Conservation (phyloP, 2,113 vertebrate genomes). For the Urocolius indicus region DNA sequence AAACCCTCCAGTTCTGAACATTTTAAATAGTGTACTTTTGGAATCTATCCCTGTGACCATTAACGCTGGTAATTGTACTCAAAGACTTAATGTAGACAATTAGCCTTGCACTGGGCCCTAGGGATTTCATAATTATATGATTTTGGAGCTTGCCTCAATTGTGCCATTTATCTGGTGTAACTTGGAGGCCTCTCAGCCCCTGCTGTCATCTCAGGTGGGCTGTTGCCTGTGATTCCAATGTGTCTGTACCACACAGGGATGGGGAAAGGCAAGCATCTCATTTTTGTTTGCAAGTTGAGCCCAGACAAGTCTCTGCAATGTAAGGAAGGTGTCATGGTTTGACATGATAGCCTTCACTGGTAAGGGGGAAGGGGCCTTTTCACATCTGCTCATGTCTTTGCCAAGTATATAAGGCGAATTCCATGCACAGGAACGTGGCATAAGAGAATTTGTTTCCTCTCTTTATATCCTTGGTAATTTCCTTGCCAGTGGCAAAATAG, state of each 20-base stretch:
- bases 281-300: background rate
- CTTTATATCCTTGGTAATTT: background rate
- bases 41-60: slow-evolving; percentile 21
- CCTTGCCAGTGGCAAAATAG: background rate
- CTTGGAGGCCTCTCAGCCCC: background rate
- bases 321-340: too few relatives aligned
- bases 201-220: background rate
- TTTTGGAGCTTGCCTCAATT: background rate
- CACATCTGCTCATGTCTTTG: background rate
- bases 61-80: slow-evolving; percentile 18
- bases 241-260: background rate
- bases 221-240: background rate
- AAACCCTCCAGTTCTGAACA: background rate
- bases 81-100: background rate
- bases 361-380: too few relatives aligned
- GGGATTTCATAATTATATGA: background rate
- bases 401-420: background rate
- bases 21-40: slow-evolving; percentile 21
- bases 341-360: too few relatives aligned
- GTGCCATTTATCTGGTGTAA: background rate
- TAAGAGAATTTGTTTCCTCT: background rate
- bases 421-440: rapidly evolving
- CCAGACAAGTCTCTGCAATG: background rate
- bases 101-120: background rate
- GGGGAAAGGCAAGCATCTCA: background rate